Evolutionary conservation across 2,797 vertebrate genomes (phyloP), one percentile per base, ranked within the genome.

Genomic region (Muscicapa comitata): DNA sequence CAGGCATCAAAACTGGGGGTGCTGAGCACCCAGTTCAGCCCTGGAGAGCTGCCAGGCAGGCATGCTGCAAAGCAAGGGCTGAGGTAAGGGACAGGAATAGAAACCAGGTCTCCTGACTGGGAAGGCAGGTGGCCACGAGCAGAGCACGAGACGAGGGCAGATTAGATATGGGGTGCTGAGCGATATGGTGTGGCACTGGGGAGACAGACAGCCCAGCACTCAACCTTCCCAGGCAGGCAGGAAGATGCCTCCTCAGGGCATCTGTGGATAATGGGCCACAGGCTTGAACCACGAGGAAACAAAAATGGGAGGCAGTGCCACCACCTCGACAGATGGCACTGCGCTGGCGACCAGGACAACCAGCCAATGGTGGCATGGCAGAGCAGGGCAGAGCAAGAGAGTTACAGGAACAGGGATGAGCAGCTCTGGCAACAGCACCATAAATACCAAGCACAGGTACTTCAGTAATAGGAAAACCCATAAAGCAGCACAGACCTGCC

Each of bases 21-120:
- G 81, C 58, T 0, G 6, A 54, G 55, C 9, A 8, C 63, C 43
- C 43, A 51, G 38, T 4, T 1, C 1, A 1, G 58, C 73, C 14
- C 59, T 89, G 74, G 70, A 48, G 35, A 75, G 59, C 59, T 57
- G 59, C 53, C 65, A 79, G 73, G 74, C 65, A 79, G 73, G 74
- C 82, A 61, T 0, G 0, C 50, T 75, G 73, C 66, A 70, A 35
- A 82, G 61, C 79, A 40, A 66, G 35, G 50, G 73, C 74, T 92
- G 66, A 2, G 8, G 70, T 65, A 88, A 81, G 71, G 45, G 59
- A 82, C 94, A 91, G 86, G 91, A 95, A 95, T 94, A 96, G 95
- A 90, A 91, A 65, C 25, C 3, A 7, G 10, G 21, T 85, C 96
- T 96, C 61, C 91, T 95, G 95, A 94, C 78, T 0, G 2, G 86